Conservation (phyloP, 2,113 vertebrate species). For the Empidonax traillii region DNA sequence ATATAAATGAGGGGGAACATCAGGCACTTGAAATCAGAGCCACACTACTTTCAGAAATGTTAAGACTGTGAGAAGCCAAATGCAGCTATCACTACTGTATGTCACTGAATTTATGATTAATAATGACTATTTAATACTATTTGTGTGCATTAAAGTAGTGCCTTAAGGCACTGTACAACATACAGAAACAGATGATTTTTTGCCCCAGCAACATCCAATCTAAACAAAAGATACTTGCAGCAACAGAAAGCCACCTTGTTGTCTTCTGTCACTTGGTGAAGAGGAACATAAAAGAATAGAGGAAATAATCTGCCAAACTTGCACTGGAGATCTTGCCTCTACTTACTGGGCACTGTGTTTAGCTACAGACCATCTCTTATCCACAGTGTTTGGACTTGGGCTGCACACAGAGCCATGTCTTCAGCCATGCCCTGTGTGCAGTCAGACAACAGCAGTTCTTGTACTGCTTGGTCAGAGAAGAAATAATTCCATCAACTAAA, state of each 20-base stretch:
- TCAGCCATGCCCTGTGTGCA: fast-evolving
- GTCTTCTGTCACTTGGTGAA: neutral
- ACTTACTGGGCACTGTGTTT: neutral
- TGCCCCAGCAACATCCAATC: neutral
- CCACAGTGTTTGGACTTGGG: fast-evolving
- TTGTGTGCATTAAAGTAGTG: neutral
- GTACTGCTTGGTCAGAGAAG: neutral
- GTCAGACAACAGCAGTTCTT: neutral
- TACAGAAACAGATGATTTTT: neutral
- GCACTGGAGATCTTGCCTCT: neutral
- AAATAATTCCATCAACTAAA: neutral
- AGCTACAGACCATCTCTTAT: fast-evolving
- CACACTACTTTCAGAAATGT: neutral
- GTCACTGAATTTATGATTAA: neutral
- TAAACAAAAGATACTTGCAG: neutral
- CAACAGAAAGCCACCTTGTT: neutral
- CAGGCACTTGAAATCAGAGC: neutral
- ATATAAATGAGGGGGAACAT: neutral
- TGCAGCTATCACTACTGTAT: neutral
- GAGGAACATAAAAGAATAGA: neutral
- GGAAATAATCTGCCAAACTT: neutral
- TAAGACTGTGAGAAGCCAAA: neutral
- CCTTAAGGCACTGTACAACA: neutral
- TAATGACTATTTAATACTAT: neutral
- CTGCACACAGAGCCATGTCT: fast-evolving